These are phyloP conservation scores for Leuctra nigra DNA, from an alignment of 2,888 invertebrate species.

Conservation along the genomic window DNA sequence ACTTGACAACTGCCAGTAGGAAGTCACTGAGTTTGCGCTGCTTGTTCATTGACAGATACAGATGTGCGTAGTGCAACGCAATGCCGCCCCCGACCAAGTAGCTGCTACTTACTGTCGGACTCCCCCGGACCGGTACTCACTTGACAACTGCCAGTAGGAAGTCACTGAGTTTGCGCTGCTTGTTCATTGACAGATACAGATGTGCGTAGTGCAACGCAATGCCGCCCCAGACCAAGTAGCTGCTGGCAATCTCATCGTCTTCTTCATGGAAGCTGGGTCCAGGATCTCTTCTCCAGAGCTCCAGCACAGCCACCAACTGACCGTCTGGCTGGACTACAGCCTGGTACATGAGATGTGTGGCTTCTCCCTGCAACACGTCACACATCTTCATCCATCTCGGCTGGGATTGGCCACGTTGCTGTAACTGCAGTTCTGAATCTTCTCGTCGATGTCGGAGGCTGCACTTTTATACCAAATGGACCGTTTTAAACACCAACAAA, in stretches of 20 bases:
- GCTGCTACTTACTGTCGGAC: no score
- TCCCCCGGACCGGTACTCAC: no score
- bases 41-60: slow-evolving; percentile 61
- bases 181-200: slow-evolving; percentile 59
- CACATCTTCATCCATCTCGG: neutral
- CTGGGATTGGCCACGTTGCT: neutral
- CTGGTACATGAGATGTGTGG: slow-evolving; percentile 49
- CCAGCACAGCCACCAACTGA: slow-evolving; percentile 57
- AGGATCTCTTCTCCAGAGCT: slow-evolving; percentile 53
- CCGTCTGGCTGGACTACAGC: slow-evolving; percentile 59
- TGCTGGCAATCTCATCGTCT: slow-evolving; percentile 61
- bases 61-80: slow-evolving; percentile 59
- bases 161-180: slow-evolving; percentile 65
- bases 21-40: slow-evolving; percentile 70
- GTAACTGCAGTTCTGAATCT: no score
- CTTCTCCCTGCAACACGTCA: slow-evolving; percentile 42
- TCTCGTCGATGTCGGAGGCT: no score
- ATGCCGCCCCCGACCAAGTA: slow-evolving; percentile 65
- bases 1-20: slow-evolving; percentile 73
- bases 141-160: slow-evolving; percentile 74
- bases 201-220: slow-evolving; percentile 62
- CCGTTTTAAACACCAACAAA: neutral
- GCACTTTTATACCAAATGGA: no score
- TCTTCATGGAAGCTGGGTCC: slow-evolving; percentile 52
- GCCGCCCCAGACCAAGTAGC: slow-evolving; percentile 63